phyloP scores from a whole-genome alignment of 2,888 invertebrate genomes.

The Teleiodes luculella region DNA sequence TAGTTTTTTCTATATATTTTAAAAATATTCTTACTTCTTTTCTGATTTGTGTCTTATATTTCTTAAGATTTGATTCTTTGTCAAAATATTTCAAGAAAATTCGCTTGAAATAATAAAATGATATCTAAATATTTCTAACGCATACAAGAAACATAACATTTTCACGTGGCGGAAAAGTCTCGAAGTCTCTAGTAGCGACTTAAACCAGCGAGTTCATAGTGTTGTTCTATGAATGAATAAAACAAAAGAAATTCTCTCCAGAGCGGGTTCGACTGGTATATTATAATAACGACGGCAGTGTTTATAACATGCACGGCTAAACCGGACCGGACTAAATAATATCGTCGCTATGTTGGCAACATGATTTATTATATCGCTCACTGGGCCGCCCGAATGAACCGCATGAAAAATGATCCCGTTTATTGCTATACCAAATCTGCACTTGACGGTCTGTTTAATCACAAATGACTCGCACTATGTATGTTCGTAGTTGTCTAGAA shows the following conservation, averaged over 20 bases:
- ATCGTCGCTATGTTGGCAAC: slow-evolving; percentile 71
- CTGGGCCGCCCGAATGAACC: slow-evolving; percentile 75
- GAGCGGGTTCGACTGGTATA: slow-evolving; percentile 18
- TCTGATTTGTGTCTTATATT: too few relatives aligned
- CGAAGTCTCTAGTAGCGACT: too few relatives aligned
- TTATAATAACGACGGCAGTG: slow-evolving; percentile 28
- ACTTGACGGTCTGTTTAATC: slow-evolving; percentile 77
- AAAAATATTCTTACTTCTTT: too few relatives aligned
- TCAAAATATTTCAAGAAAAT: too few relatives aligned
- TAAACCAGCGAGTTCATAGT: too few relatives aligned
- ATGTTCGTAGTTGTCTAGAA: not conserved
- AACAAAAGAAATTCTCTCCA: not conserved
- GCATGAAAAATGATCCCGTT: slow-evolving; percentile 76
- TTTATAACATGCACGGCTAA: slow-evolving; percentile 65
- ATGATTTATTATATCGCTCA: slow-evolving; percentile 77
- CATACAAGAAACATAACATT: too few relatives aligned
- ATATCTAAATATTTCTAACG: too few relatives aligned
- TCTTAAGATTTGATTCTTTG: too few relatives aligned
- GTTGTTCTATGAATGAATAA: not conserved
- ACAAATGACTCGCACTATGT: slow-evolving; percentile 75
- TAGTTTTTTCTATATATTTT: too few relatives aligned
- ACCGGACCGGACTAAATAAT: slow-evolving; percentile 72
- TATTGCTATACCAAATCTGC: slow-evolving; percentile 75
- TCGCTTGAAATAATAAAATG: too few relatives aligned
- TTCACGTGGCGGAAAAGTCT: too few relatives aligned